phyloP scores from a whole-genome alignment of 1,140 invertebrate species.

The Lucilia cuprina region DNA sequence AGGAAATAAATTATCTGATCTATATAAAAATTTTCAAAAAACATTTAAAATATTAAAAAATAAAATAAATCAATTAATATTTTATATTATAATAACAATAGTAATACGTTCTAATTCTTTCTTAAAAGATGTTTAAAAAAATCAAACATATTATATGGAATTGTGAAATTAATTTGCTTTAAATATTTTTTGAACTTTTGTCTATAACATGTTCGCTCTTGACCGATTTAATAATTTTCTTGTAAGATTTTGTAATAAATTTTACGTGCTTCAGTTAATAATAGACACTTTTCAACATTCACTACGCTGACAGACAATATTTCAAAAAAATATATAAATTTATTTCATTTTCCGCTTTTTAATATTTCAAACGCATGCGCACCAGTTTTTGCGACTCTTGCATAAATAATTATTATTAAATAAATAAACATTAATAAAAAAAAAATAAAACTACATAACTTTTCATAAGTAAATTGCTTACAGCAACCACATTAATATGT shows the following conservation, averaged over 20 bases:
- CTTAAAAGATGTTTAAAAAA: too few species aligned
- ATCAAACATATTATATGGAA: too few species aligned
- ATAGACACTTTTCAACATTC: neutral
- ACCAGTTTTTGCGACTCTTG: neutral
- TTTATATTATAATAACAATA: too few species aligned
- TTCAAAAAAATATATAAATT: neutral
- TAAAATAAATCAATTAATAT: too few species aligned
- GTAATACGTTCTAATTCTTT: too few species aligned
- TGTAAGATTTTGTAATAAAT: slow-evolving; percentile 17
- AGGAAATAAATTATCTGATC: too few species aligned
- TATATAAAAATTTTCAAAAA: too few species aligned
- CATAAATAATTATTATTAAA: slow-evolving; percentile 9
- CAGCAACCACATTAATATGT: neutral
- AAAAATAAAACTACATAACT: neutral
- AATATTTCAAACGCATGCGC: slow-evolving; percentile 6
- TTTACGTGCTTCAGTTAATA: slow-evolving; percentile 4
- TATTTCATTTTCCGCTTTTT: neutral
- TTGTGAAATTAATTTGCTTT: too few species aligned
- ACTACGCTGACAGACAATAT: neutral
- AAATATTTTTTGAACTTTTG: too few species aligned
- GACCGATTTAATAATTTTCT: slow-evolving; percentile 4
- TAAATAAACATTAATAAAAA: neutral
- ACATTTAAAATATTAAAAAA: too few species aligned
- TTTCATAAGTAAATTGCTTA: neutral
- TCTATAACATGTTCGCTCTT: neutral